Base-by-base conservation (phyloP, 2,797 vertebrate genomes). In the Silurus lanzhouensis region DNA sequence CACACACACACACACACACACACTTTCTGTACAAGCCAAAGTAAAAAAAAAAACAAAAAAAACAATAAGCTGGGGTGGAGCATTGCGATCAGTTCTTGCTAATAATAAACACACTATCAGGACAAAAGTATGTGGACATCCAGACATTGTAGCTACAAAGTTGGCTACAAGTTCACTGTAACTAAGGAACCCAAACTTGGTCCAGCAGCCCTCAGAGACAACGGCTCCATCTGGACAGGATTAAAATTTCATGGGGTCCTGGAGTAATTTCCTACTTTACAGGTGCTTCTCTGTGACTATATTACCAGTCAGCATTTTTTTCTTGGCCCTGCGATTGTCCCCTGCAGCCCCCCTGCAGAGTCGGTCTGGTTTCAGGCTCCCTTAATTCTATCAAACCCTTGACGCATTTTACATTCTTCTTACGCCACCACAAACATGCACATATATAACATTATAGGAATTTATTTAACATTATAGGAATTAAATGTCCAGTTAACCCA, bases 1-100 rank as follows among this genome's bases (percentile, higher is more conserved):
- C 63, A 83, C 25, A 52, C 63, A 71, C 82, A 74, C 38, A 52
- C 70, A 76, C 71, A 83, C 63, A 83, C 25, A 52, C 63, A 71
- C 82, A 55, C 38, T 2, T 25, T 46, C 46, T 64, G 48, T 46
- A 25, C 22, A 46, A 14, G 25, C n/a, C 13, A 1, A 25, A 63
- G 58, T 7, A 7, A 52, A 7, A 52, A 52, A 52, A 52, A 52
- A 52, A 52, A 52, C 9, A 52, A 52, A 52, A 48, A 48, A 6
- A 52, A 52, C 1, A 52, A 9, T 44, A 46, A 63, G 0, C 57
- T 61, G 58, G 31, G 31, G 6, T 63, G 58, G 5, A n/a, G 20
- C 0, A 12, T n/a, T 2, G 9, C 52, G 22, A 77, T 31, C 25
- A 48, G 63, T 78, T 61, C 19, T 38, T 19, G 12, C 10, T 52